Evolutionary conservation across 1,140 invertebrate species (phyloP), one percentile per base, ranked within the genome.

Genomic region (Apis laboriosa): DNA sequence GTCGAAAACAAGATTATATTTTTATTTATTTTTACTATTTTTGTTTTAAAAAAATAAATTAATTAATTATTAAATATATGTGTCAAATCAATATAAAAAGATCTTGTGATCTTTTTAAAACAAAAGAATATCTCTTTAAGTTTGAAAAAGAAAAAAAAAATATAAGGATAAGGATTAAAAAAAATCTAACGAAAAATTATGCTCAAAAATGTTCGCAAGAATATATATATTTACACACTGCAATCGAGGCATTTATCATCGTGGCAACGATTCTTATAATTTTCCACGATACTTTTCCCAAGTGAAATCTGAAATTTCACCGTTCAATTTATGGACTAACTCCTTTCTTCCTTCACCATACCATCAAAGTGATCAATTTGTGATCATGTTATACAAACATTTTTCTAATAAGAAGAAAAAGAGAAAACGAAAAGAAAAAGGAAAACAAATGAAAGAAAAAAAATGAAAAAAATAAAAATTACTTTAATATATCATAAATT

Each of bases 301-400:
- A 49, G 49, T 34, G 61, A 61, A 53, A 66, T 66, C 49, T 53
- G 74, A 66, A 78, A 79, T 79, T 79, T 79, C 77, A 60, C 53
- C 56, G 55, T 19, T 79, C 72, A 79, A 79, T 79, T 79, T 72
- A 34, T 55, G 21, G 43, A n/a, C 77, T n/a, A n/a, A 4, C 43
- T 17, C 24, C 56, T 61, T 70, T 60, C 68, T 49, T n/a, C n/a
- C n/a, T 61, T 64, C 77, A 49, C 11, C 8, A 19, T 43, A 24
- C 24, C 75, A 12, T 8, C 21, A 34, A 17, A 19, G 34, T 21
- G 66, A 58, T 19, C 55, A 60, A 71, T 79, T 71, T 61, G 55
- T 55, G 21, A n/a, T 21, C 4, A 43, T 58, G 58, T 49, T 63
- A 7, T 34, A 53, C 66, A 49, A 60, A 78, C 49, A 24, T 55